Evolutionary conservation across 1,140 invertebrate genomes (phyloP).

Genomic region (Drosophila insularis): DNA sequence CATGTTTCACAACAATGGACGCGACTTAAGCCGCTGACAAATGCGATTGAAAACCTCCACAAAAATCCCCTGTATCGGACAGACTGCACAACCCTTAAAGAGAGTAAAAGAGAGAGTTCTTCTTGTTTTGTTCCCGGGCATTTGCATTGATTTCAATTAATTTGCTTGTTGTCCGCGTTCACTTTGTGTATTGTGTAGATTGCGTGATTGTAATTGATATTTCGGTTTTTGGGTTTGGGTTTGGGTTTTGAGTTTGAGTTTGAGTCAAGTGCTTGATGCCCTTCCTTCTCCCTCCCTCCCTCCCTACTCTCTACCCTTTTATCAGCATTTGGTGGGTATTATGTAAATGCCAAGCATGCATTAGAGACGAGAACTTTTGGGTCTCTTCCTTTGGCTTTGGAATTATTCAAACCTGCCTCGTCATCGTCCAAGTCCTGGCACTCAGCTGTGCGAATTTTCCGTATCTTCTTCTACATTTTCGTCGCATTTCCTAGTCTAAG

Average conservation of each 20-base stretch:
- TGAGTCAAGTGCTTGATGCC: constrained; percentile 6
- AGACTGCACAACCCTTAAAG: constrained; percentile 54
- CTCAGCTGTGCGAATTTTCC: constrained; percentile 73
- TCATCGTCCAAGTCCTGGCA: constrained; percentile 28
- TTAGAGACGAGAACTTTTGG: constrained; percentile 54
- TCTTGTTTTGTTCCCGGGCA: constrained; percentile 37
- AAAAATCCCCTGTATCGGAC: not conserved
- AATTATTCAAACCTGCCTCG: constrained; percentile 20
- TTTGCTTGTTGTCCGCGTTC: constrained; percentile 69
- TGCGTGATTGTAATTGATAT: constrained; percentile 80
- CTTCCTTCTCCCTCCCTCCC: not conserved
- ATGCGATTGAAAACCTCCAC: constrained; percentile 65
- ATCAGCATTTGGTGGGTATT: constrained; percentile 48
- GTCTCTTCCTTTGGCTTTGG: not conserved
- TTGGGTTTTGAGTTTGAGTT: constrained; percentile 48
- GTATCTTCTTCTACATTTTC: constrained; percentile 4
- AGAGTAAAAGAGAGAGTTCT: constrained; percentile 35
- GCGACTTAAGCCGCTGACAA: constrained; percentile 75
- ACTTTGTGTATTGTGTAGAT: constrained; percentile 47
- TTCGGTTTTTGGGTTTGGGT: constrained; percentile 44
- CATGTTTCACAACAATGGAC: constrained; percentile 79
- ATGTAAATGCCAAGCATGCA: constrained; percentile 74
- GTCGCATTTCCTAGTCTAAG: constrained; percentile 33
- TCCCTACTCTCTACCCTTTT: constrained; percentile 7
- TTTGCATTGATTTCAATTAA: constrained; percentile 81